Conservation (phyloP, 2,113 vertebrate species). For the Scomber japonicus region DNA sequence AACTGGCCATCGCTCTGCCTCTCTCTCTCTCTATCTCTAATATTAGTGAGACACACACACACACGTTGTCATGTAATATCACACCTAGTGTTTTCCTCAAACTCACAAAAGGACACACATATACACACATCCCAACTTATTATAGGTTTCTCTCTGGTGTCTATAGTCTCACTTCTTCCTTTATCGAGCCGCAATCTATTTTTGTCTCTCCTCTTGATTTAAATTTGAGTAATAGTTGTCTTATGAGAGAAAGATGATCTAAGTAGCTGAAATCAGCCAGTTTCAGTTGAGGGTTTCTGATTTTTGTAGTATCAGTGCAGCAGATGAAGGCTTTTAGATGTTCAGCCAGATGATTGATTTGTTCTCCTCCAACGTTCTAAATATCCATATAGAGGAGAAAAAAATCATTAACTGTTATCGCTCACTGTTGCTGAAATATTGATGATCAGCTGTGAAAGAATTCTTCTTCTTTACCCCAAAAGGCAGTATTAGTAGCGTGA, state of each 20-base stretch:
- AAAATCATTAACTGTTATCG: constrained; percentile 25
- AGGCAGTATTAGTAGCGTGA: not conserved
- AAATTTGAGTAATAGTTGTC: not conserved
- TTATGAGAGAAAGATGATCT: not conserved
- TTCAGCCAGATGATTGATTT: constrained; percentile 13
- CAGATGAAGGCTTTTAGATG: not conserved
- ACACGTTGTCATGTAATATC: constrained; percentile 38
- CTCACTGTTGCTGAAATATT: not conserved
- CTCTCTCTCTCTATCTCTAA: constrained; percentile 28
- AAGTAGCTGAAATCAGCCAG: not conserved
- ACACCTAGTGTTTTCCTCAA: constrained; percentile 54
- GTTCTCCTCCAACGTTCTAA: not conserved
- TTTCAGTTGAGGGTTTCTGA: not conserved
- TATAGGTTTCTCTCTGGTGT: not conserved
- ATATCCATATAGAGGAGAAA: not conserved
- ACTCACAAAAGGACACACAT: constrained; percentile 31
- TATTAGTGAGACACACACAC: constrained; percentile 44
- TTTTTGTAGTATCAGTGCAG: not conserved
- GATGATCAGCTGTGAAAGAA: not conserved
- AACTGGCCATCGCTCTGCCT: constrained; percentile 39
- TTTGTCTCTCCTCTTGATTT: not conserved
- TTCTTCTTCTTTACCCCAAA: not conserved
- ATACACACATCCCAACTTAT: not conserved
- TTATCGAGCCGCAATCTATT: constrained; percentile 1
- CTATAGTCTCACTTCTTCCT: not conserved